Evolutionary conservation across 2,888 invertebrate species (phyloP).

Genomic region (Eristalinus aeneus): DNA sequence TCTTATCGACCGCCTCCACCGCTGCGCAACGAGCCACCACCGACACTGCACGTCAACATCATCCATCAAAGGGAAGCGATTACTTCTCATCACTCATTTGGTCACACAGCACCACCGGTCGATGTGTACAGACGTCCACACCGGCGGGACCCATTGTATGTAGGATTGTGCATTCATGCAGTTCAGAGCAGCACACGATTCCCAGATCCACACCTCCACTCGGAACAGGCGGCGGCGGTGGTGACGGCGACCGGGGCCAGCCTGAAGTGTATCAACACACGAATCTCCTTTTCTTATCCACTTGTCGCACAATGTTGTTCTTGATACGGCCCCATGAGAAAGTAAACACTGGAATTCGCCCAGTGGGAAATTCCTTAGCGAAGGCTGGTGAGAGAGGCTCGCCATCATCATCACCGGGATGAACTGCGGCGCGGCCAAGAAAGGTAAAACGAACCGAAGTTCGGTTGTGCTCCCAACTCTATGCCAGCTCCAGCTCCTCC

Average conservation of each 20-base stretch:
- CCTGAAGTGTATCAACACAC: slow-evolving; percentile 69
- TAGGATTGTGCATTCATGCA: slow-evolving; percentile 5
- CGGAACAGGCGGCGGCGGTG: slow-evolving; percentile 20
- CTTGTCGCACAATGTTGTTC: slow-evolving; percentile 71
- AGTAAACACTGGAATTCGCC: slow-evolving; percentile 68
- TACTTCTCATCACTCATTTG: slow-evolving; percentile 68
- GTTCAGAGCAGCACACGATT: slow-evolving; percentile 23
- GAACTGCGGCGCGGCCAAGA: slow-evolving; percentile 33
- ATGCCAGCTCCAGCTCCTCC: slow-evolving; percentile 26
- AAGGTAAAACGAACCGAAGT: slow-evolving; percentile 59
- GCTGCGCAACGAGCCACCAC: slow-evolving; percentile 28
- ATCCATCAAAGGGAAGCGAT: slow-evolving; percentile 69
- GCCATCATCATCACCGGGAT: slow-evolving; percentile 43
- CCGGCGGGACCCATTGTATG: not conserved
- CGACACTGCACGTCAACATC: slow-evolving; percentile 56
- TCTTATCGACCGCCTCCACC: slow-evolving; percentile 43
- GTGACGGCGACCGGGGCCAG: slow-evolving; percentile 32
- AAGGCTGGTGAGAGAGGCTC: slow-evolving; percentile 21
- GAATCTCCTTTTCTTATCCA: slow-evolving; percentile 70
- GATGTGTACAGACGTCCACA: not conserved
- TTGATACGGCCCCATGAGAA: slow-evolving; percentile 71
- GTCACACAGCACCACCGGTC: slow-evolving; percentile 38
- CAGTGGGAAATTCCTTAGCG: slow-evolving; percentile 65
- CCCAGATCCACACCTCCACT: slow-evolving; percentile 28
- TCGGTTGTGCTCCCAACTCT: slow-evolving; percentile 52